phyloP scores from a whole-genome alignment of 2,113 vertebrate genomes.

The Cryptotis parvus region DNA sequence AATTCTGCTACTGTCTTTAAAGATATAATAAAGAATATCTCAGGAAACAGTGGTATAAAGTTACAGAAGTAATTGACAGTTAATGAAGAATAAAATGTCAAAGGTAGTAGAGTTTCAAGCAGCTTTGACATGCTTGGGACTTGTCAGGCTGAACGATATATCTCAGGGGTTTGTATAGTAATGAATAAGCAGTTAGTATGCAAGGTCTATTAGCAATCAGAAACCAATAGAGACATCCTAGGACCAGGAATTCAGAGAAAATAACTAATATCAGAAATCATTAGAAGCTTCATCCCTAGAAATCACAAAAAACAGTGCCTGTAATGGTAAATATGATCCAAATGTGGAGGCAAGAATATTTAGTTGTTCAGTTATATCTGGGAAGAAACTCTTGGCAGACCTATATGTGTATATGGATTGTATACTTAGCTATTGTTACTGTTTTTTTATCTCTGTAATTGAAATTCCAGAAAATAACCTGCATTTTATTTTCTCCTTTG shows the following conservation, averaged over 20 bases:
- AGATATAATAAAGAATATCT: too few species aligned
- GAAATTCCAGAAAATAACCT: neutral
- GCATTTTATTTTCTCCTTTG: neutral
- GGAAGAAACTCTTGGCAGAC: neutral
- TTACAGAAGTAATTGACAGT: neutral
- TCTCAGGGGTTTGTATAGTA: neutral
- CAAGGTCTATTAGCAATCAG: neutral
- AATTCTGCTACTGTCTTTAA: too few species aligned
- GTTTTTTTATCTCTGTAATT: neutral
- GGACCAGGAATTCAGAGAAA: neutral
- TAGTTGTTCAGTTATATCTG: neutral
- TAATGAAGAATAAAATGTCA: neutral
- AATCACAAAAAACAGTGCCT: neutral
- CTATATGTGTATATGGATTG: neutral
- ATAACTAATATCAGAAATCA: neutral
- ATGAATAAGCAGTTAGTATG: neutral
- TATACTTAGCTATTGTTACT: neutral
- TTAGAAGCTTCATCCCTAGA: neutral
- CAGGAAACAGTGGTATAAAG: too few species aligned
- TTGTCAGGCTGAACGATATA: neutral
- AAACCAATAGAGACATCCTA: neutral
- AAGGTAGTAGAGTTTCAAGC: neutral
- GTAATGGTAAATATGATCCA: neutral
- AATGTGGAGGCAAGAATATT: neutral
- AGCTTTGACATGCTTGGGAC: neutral